Evolutionary conservation across 2,113 vertebrate genomes (phyloP), one percentile per base, ranked within the genome.

Genomic region (Noctilio leporinus): DNA sequence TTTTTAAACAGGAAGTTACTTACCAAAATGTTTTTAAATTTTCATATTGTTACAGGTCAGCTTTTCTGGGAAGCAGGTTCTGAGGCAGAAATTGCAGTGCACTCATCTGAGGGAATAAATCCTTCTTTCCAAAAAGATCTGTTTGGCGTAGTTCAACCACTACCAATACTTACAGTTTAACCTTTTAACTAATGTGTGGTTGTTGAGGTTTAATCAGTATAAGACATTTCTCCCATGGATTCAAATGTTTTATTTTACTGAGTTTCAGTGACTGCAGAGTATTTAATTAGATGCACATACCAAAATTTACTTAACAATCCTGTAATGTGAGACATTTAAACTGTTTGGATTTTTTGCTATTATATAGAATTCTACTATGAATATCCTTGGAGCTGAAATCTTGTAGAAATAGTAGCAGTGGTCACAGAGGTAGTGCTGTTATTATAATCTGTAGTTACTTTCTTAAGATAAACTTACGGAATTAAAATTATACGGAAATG

Each of bases 171-270:
- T 85, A 62, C 10, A 81, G 51, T 81, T 92, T 78, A 83, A 70
- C 72, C 94, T 76, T 93, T 96, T 86, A 93, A 88, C 53, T 76
- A 87, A 59, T 26, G 77, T 95, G 85, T 49, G 20, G 22, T 43
- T 62, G 22, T 80, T 87, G 70, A 51, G 26, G 53, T 96, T 86
- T 84, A 83, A 69, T 80, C 65, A 57, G 22, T 38, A 49, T n/a
- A 92, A 93, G 65, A 35, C 16, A 26, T 89, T 92, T 72, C 49
- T 38, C 47, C 59, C 20, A 5, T 47, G 28, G 19, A 92, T 82
- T 53, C n/a, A 19, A 62, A 53, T 80, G 69, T 15, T 67, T 28
- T 38, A n/a, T 26, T 62, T 69, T 20, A 57, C 24, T 49, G 8
- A 55, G 16, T 86, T 72, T 86, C 28, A 62, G 22, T 64, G 49